Base-by-base conservation (phyloP, 2,113 vertebrate genomes). In the Scytalopus superciliaris region DNA sequence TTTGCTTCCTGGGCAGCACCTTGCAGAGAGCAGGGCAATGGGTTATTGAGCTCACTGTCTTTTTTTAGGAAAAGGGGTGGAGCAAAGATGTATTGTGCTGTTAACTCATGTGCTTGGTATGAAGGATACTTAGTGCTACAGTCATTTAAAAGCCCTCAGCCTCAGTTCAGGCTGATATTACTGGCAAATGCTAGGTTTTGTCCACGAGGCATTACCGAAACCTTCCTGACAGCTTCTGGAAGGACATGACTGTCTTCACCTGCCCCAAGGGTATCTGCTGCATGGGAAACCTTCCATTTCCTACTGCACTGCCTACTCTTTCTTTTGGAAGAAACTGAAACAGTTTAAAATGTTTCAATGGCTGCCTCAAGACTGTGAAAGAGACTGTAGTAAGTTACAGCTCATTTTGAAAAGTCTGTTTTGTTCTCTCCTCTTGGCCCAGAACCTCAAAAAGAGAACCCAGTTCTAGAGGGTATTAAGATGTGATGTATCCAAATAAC, bases 21-120 rank as follows among this genome's bases (percentile, higher is more conserved):
- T 60, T 0, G 3, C 7, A 24, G 70, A 17, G 17, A 55, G 69
- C 0, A 1, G n/a, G 17, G 24, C 28, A 53, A 15, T 11, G 25
- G 22, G 19, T 44, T 80, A 19, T 2, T 56, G 17, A 67, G 25
- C 17, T 85, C 28, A 6, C 39, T 70, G 11, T 57, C 25, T 60
- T 75, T 37, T 9, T 33, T 22, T 14, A 45, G 22, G 35, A 80
- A 88, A 80, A 74, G 23, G 37, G 60, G 18, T 14, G 24, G 14
- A 93, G 44, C 11, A 19, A 69, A 44, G 40, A 28, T 76, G 44
- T 4, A 2, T 47, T 40, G 21, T 27, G 50, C 64, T 84, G 18
- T 62, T 76, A 56, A 30, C 42, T 68, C 9, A 12, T 7, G 10
- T 35, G 8, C 33, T 35, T 59, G 14, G 14, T 49, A 39, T 9